Percentiles rank a stretch among this genome's conserved stretches.
Evolutionary conservation across 2,888 invertebrate genomes (phyloP).

Genomic region (Sinelater perroti): DNA sequence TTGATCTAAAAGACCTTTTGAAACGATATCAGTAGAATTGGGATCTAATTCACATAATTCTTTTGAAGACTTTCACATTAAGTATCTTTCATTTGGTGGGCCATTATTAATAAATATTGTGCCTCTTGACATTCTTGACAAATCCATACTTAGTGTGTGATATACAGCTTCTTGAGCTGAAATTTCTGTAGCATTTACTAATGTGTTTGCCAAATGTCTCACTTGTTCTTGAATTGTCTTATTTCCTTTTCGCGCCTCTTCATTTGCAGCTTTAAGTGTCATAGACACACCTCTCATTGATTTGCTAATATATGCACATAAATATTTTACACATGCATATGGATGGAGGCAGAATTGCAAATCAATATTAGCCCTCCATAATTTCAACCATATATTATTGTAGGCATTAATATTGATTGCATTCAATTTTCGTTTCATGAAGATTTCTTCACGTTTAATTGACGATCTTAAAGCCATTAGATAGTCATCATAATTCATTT

Average conservation of each 20-base stretch:
- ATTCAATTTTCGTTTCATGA: not conserved
- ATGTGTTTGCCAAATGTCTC: slow-evolving; percentile 8
- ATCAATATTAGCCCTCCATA: slow-evolving; percentile 5
- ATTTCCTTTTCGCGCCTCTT: not conserved
- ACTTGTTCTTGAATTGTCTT: slow-evolving; percentile 7
- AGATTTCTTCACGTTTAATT: not conserved
- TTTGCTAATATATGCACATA: slow-evolving; percentile 2
- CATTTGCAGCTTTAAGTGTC: slow-evolving; percentile 2
- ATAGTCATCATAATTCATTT: not conserved
- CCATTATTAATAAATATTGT: slow-evolving; percentile 6
- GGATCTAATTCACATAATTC: not conserved
- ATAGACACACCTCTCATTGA: not conserved
- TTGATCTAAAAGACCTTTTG: slow-evolving; percentile 1
- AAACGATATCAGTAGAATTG: not conserved
- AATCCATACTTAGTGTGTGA: slow-evolving; percentile 4
- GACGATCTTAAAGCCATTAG: not conserved
- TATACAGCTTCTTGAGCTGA: slow-evolving; percentile 18
- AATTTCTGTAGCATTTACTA: slow-evolving; percentile 14
- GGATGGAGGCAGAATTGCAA: not conserved
- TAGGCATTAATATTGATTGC: slow-evolving; percentile 5
- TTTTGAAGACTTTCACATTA: not conserved
- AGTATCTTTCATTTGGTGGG: not conserved
- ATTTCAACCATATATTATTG: not conserved
- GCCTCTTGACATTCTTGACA: slow-evolving; percentile 6
- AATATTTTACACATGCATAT: not conserved